Base-by-base conservation (phyloP, 2,888 invertebrate species). In the Cremastobaeus sp. region DNA sequence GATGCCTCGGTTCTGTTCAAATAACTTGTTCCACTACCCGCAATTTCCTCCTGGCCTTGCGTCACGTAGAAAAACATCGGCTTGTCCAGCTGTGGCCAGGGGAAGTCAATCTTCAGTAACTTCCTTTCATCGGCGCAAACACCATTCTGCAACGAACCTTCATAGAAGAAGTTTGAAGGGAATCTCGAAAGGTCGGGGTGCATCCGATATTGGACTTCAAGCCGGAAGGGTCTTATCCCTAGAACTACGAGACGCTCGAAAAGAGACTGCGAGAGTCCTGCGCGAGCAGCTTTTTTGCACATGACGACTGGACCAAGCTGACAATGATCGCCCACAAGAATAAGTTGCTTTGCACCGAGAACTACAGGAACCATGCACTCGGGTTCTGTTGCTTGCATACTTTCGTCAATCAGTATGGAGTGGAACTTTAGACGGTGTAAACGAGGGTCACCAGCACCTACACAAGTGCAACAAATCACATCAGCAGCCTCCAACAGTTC, bases 1-100 rank as follows among this genome's bases (percentile, higher is more conserved):
- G 98, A 95, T 0, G 99, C 99, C 88, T 99, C 99, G 0, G 99
- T 99, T 77, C 99, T 90, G 89, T 99, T 99, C 50, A 99, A 89
- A 85, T 99, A 99, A 0, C 99, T 99, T 0, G 99, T 99, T 9
- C 99, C 99, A 0, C 97, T 97, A 0, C 98, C 97, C 28, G 98
- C 98, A 60, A 99, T 99, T 88, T 99, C 99, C 87, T 99, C 99
- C 86, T 98, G 97, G 0, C 99, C 99, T 85, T 96, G 96, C 0
- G 98, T 98, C 0, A 98, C 97, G 85, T 99, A 96, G 89, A 99
- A 99, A 89, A 99, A 97, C 96, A 99, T 98, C 0, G 99, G 99
- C 62, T 97, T 94, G 82, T 99, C 98, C 0, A 93, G 92, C 28
- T 95, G 93, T 0, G 99, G 99, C 98, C 99, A 99, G 0, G 98